These are phyloP conservation scores for Neotoxoptera formosana DNA, from an alignment of 1,140 invertebrate species.

Conservation along the genomic window DNA sequence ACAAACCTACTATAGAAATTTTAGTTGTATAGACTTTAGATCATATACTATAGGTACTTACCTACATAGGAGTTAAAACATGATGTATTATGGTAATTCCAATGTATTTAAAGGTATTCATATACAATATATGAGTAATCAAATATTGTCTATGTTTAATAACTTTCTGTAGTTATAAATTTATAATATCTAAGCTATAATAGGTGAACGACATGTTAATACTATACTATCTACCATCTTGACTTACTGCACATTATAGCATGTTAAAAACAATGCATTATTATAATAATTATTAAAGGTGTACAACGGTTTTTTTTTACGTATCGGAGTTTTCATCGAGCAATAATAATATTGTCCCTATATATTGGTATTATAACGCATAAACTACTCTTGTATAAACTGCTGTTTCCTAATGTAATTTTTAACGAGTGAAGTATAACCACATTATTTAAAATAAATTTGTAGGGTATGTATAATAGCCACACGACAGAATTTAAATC, in stretches of 20 bases:
- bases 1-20: neutral
- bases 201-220: neutral
- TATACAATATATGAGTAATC: neutral
- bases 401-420: slow-evolving; percentile 29
- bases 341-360: neutral
- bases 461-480: neutral
- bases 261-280: neutral
- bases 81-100: neutral
- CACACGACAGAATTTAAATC: slow-evolving; percentile 43
- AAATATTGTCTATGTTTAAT: neutral
- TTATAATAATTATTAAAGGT: neutral
- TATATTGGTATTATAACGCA: neutral
- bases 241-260: neutral
- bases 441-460: slow-evolving; percentile 38
- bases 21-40: neutral
- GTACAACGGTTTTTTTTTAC: neutral
- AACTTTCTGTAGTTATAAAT: neutral
- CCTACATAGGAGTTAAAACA: neutral
- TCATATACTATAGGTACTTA: neutral
- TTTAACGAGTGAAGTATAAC: slow-evolving; percentile 40
- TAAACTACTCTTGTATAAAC: neutral
- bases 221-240: neutral
- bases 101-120: no score
- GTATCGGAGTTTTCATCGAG: neutral
- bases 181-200: neutral